Evolutionary conservation across 2,888 invertebrate genomes (phyloP).

Genomic region (Rhaphigaster nebulosa): DNA sequence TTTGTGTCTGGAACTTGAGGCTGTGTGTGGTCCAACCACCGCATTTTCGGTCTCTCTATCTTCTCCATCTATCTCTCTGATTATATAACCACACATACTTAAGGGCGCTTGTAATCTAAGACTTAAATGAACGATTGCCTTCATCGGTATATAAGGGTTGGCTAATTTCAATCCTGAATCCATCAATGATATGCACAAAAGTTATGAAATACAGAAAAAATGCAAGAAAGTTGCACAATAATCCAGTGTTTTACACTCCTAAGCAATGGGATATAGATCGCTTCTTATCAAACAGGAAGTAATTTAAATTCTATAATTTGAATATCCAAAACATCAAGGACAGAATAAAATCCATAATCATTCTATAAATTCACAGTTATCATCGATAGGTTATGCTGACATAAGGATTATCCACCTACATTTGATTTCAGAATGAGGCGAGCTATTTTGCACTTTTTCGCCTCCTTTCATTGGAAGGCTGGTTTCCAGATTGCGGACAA

Average conservation of each 20-base stretch:
- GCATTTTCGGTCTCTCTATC: constrained; percentile 28
- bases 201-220: neutral
- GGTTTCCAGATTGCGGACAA: too few species aligned
- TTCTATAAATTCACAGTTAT: too few species aligned
- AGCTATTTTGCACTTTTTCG: too few species aligned
- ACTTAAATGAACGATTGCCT: constrained; percentile 4
- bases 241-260: neutral
- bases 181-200: neutral
- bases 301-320: too few species aligned
- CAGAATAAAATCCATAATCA: too few species aligned
- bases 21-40: constrained; percentile 29
- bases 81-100: neutral
- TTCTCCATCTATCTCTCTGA: constrained; percentile 22
- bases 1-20: neutral
- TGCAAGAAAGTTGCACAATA: neutral
- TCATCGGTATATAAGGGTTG: neutral
- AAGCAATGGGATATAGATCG: too few species aligned
- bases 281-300: too few species aligned
- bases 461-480: too few species aligned
- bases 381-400: too few species aligned
- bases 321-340: too few species aligned
- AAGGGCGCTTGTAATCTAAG: neutral
- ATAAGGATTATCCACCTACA: too few species aligned
- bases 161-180: neutral
- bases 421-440: too few species aligned